These are phyloP conservation scores for Andricus grossulariae DNA, from an alignment of 1,140 invertebrate species.

Conservation along the genomic window DNA sequence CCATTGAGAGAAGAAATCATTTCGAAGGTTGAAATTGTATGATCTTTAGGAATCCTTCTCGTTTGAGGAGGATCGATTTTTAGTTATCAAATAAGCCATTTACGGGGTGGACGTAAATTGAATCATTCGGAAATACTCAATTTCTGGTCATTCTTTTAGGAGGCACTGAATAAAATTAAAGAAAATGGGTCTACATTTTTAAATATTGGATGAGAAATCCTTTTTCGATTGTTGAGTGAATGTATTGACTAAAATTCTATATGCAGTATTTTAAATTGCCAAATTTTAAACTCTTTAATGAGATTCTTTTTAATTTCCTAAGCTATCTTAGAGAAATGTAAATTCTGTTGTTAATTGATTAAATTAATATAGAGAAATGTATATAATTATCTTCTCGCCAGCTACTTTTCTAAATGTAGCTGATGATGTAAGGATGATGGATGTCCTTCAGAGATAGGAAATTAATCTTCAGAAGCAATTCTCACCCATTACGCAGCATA, in stretches of 20 bases:
- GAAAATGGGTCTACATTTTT: neutral
- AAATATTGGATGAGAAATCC: too few relatives aligned
- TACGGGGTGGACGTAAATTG: neutral
- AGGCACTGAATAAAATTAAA: neutral
- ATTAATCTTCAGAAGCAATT: too few relatives aligned
- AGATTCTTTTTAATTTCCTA: neutral
- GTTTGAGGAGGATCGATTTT: conserved; percentile 11
- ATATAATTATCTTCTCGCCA: neutral
- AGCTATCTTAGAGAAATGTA: neutral
- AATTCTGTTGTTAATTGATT: neutral
- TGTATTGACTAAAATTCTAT: too few relatives aligned
- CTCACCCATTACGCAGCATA: too few relatives aligned
- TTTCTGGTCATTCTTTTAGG: neutral
- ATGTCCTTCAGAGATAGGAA: neutral
- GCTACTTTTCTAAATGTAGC: neutral
- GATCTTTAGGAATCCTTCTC: conserved; percentile 22
- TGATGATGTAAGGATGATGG: neutral
- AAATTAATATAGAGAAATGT: neutral
- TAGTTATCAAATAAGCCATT: neutral
- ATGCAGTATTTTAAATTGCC: neutral
- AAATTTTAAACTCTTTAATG: neutral
- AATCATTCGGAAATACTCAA: neutral
- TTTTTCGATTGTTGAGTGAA: too few relatives aligned
- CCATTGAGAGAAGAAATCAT: conserved; percentile 64
- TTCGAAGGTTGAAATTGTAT: conserved; percentile 75